Conservation (phyloP, 1,140 invertebrate species). For the Papilio polytes region DNA sequence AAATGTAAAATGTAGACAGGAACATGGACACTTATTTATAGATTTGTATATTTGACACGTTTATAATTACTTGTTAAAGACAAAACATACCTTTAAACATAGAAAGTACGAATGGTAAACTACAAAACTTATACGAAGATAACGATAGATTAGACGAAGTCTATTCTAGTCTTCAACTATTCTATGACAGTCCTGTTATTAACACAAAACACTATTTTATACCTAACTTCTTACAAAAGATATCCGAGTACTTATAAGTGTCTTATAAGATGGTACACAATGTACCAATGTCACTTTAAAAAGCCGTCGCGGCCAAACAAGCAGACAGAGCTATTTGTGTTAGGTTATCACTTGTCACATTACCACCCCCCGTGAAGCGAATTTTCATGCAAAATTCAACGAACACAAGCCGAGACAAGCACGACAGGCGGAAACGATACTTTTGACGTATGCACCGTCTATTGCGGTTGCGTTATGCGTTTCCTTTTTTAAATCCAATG, state of each 20-base stretch:
- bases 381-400: conserved; percentile 69
- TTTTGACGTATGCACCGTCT: conserved; percentile 57
- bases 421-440: conserved; percentile 67
- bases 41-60: background rate
- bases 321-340: conserved; percentile 38
- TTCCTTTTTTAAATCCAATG: conserved; percentile 37
- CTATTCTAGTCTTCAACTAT: no score
- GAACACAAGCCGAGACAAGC: conserved; percentile 55
- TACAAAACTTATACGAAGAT: no score
- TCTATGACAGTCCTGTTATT: no score
- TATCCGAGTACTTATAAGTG: background rate
- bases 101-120: no score
- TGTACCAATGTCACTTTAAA: conserved; percentile 21
- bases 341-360: conserved; percentile 70
- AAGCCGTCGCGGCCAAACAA: conserved; percentile 12
- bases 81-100: background rate
- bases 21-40: background rate
- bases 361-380: conserved; percentile 52
- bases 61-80: background rate
- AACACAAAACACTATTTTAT: no score
- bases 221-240: background rate
- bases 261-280: background rate
- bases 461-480: conserved; percentile 35
- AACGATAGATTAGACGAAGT: no score
- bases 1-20: conserved; percentile 27